Conservation (phyloP, 1,140 invertebrate species). For the Macrocentrus cingulum region DNA sequence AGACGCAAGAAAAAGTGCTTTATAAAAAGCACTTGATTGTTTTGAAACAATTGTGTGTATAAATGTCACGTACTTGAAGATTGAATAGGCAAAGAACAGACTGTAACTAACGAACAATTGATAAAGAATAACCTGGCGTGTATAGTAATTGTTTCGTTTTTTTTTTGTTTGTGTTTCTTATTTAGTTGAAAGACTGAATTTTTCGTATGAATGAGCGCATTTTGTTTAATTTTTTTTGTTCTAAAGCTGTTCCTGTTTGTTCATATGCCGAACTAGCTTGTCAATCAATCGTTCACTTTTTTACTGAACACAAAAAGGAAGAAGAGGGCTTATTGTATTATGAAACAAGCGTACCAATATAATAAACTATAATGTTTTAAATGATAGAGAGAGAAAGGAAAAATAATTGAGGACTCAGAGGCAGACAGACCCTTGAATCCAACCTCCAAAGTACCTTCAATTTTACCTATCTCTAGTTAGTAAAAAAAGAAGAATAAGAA, state of each 20-base stretch:
- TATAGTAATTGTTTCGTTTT: constrained; percentile 52
- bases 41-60: too few relatives aligned
- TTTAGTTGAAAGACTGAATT: constrained; percentile 50
- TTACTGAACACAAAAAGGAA: too few relatives aligned
- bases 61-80: too few relatives aligned
- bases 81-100: constrained; percentile 1
- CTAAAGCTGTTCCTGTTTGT: constrained; percentile 5
- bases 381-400: too few relatives aligned
- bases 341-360: too few relatives aligned
- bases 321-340: too few relatives aligned
- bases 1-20: neutral
- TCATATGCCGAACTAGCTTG: constrained; percentile 10
- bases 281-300: neutral
- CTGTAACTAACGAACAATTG: neutral
- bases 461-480: constrained; percentile 54
- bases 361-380: too few relatives aligned
- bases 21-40: neutral
- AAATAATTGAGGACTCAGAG: too few relatives aligned
- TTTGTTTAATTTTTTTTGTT: constrained; percentile 1
- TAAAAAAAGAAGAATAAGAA: too few relatives aligned
- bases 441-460: constrained; percentile 44
- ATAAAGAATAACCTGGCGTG: constrained; percentile 44
- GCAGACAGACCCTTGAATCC: constrained; percentile 43
- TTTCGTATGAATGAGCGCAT: constrained; percentile 33
- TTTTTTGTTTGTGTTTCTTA: too few relatives aligned